A percentile compares a stretch with the other conserved stretches of the same genome.
These are phyloP conservation scores for Pelochelys cantorii DNA, from an alignment of 2,797 vertebrate species.

Conservation along the genomic window DNA sequence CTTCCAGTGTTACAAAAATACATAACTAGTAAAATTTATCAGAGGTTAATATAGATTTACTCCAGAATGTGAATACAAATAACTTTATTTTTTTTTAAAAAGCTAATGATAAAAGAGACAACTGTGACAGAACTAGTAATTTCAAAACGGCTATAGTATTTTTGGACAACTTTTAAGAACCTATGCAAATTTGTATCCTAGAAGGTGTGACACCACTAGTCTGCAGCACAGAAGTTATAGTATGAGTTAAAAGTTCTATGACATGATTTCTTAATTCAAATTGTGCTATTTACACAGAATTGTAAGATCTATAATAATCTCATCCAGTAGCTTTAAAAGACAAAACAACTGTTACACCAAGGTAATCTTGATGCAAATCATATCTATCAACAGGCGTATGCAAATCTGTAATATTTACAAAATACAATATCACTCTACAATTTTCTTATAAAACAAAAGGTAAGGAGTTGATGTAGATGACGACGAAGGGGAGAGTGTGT, in stretches of 20 bases:
- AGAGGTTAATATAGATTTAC: conserved; percentile 67
- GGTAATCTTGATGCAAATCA: conserved; percentile 63
- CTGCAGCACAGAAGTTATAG: conserved; percentile 63
- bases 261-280: conserved; percentile 72
- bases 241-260: conserved; percentile 60
- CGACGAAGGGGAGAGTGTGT: conserved; percentile 90
- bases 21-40: conserved; percentile 34
- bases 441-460: conserved; percentile 95
- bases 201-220: conserved; percentile 69
- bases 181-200: conserved; percentile 72
- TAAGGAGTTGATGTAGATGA: conserved; percentile 95
- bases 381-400: conserved; percentile 37
- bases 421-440: conserved; percentile 78
- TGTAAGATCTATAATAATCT: conserved; percentile 61
- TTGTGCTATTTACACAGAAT: conserved; percentile 69
- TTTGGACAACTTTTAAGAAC: conserved; percentile 62
- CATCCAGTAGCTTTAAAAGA: conserved; percentile 75
- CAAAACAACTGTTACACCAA: conserved; percentile 53
- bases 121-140: conserved; percentile 68
- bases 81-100: conserved; percentile 61
- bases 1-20: conserved; percentile 76
- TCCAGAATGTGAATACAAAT: conserved; percentile 71
- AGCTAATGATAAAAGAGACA: conserved; percentile 76
- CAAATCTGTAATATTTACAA: conserved; percentile 75
- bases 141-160: conserved; percentile 71